These are phyloP conservation scores for Tragelaphus imberbis DNA, from an alignment of 2,113 vertebrate genomes.

Conservation along the genomic window DNA sequence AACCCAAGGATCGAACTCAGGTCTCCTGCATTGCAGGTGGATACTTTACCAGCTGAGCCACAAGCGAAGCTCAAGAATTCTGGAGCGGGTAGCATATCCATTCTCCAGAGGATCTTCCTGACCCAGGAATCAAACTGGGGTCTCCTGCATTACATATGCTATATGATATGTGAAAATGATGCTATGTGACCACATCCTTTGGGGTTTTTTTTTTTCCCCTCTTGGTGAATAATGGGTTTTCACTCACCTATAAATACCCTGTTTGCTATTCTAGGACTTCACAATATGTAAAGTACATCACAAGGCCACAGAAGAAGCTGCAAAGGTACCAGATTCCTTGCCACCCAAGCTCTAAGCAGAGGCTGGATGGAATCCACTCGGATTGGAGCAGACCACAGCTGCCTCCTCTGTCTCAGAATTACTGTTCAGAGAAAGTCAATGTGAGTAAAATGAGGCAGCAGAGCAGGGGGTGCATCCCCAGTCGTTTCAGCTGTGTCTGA, in stretches of 20 bases:
- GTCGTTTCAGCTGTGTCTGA: not conserved
- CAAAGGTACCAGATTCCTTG: not conserved
- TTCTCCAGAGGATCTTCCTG: not conserved
- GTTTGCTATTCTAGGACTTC: not conserved
- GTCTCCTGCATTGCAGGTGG: not conserved
- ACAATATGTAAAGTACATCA: not conserved
- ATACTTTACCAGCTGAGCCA: not conserved
- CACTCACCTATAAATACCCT: not conserved
- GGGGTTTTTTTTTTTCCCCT: not conserved
- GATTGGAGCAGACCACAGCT: not conserved
- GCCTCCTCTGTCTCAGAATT: not conserved
- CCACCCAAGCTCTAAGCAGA: not conserved
- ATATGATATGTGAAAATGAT: not conserved
- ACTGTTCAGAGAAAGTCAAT: not conserved
- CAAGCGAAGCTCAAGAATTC: not conserved
- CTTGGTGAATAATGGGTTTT: not conserved
- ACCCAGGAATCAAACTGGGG: not conserved
- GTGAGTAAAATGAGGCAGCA: not conserved
- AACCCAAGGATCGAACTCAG: not conserved
- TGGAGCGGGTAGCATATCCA: not conserved
- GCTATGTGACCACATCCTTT: not conserved
- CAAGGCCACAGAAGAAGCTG: not conserved
- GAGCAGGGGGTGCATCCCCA: not conserved
- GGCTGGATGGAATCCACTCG: not conserved
- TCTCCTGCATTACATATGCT: not conserved